These are phyloP conservation scores for Serinus canaria DNA, from an alignment of 2,113 vertebrate species.

Conservation along the genomic window DNA sequence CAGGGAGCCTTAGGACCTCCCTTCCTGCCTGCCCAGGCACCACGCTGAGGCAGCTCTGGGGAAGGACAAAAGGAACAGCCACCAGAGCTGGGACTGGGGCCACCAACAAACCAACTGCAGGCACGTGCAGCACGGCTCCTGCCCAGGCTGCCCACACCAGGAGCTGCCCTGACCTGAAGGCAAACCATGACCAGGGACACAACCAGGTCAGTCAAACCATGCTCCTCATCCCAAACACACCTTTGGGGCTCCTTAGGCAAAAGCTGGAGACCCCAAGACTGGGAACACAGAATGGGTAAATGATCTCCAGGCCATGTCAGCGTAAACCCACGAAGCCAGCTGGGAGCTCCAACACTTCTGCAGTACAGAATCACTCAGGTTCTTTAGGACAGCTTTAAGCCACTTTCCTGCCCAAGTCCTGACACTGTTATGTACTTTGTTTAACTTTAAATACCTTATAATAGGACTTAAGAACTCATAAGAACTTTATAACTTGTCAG, in stretches of 20 bases:
- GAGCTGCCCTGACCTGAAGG: background rate
- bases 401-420: background rate
- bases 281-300: background rate
- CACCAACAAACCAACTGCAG: fast-evolving
- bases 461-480: background rate
- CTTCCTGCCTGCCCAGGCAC: background rate
- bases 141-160: background rate
- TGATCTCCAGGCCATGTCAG: fast-evolving
- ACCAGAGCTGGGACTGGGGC: background rate
- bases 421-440: fast-evolving
- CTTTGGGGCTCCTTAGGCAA: background rate
- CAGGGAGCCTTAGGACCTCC: background rate
- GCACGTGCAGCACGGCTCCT: fast-evolving
- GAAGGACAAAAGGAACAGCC: background rate
- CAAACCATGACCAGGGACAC: fast-evolving
- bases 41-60: fast-evolving
- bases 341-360: background rate
- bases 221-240: background rate
- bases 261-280: background rate
- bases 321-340: fast-evolving
- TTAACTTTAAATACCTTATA: background rate
- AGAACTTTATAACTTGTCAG: background rate
- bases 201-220: fast-evolving
- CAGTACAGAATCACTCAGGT: background rate
- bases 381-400: background rate